Base-by-base conservation (phyloP, 2,888 invertebrate genomes). In the Corbicula japonica region DNA sequence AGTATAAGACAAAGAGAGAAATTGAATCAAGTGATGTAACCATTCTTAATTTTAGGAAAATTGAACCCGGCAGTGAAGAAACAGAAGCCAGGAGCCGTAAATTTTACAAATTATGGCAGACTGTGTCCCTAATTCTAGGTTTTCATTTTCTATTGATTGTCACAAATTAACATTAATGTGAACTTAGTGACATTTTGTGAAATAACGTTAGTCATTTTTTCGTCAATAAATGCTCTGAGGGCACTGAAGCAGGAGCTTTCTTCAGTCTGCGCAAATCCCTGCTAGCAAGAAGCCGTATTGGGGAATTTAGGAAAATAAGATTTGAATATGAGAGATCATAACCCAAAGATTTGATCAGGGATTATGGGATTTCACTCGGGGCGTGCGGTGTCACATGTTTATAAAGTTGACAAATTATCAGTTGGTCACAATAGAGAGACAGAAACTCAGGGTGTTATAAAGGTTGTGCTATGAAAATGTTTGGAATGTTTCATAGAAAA, bases 21-120 rank as follows among this genome's bases (percentile, higher is more conserved):
- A 80, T 80, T 66, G 63, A 83, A 83, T 83, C 76, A 83, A 63
- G 71, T 83, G 83, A 83, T 68, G 83, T 71, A 83, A 83, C 68
- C 70, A 74, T 60, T 52, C 30, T 70, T 73, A 79, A 76, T 79
- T 79, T 70, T 60, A 65, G 44, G 72, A 69, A 79, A 83, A 79
- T 74, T 83, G 76, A 76, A 65, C 63, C n/a, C 35, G 50, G 62
- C 66, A 56, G 76, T 73, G 76, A 73, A 65, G 62, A 60, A 61
- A 56, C 69, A 41, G 60, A 60, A 68, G 69, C 79, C 62, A 48
- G 35, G 15, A 44, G 83, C 76, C 41, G 68, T 83, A 83, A 83
- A 79, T 79, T 83, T 62, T 62, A 56, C 70, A 52, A 63, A 83
- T 79, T 83, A 83, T 83, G 79, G 79, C 83, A 83, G 56, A n/a